Evolutionary conservation across 2,888 invertebrate species (phyloP).

Genomic region (Parthenolecanium corni): DNA sequence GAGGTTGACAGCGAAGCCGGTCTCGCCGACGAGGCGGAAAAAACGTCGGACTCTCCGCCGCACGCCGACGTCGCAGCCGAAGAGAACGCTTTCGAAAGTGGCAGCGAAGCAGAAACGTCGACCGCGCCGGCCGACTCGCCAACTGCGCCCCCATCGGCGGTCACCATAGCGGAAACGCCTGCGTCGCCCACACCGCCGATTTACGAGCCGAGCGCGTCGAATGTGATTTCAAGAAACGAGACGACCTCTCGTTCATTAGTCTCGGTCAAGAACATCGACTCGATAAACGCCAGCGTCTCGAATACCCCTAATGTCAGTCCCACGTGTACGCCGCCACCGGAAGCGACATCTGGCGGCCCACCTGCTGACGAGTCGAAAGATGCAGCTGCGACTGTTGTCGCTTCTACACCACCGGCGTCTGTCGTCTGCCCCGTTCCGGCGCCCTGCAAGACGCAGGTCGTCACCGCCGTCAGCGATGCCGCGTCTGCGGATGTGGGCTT

Average conservation of each 20-base stretch:
- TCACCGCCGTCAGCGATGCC: not conserved
- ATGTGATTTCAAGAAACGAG: too few species aligned
- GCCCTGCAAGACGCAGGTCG: not conserved
- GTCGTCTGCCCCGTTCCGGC: not conserved
- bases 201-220: too few species aligned
- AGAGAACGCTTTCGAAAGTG: not conserved
- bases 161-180: not conserved
- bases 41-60: not conserved
- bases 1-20: not conserved
- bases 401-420: not conserved
- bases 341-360: not conserved
- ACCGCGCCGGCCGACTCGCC: too few species aligned
- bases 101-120: not conserved
- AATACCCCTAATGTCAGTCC: not conserved
- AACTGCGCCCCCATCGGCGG: not conserved
- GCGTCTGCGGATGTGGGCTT: not conserved
- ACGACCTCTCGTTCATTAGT: not conserved
- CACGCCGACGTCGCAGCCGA: not conserved
- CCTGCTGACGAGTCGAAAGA: too few species aligned
- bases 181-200: too few species aligned
- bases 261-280: constrained; percentile 7
- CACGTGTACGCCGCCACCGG: not conserved
- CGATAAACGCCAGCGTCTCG: constrained; percentile 2
- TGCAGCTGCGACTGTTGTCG: not conserved
- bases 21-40: not conserved